Conservation (phyloP, 2,113 vertebrate species). For the Bambusicola thoracicus region DNA sequence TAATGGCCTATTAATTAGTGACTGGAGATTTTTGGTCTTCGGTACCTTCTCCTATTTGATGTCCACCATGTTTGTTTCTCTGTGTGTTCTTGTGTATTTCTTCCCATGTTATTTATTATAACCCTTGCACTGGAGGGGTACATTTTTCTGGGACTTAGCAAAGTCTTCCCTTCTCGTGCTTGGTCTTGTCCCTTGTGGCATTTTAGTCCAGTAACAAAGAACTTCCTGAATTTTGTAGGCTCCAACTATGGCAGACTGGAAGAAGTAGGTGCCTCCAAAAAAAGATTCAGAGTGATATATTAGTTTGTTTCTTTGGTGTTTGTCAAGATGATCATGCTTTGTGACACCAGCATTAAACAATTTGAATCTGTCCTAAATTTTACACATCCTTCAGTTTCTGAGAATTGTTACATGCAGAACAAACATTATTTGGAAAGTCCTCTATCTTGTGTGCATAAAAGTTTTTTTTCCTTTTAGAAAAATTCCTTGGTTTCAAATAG, state of each 20-base stretch:
- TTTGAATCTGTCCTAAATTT: not conserved
- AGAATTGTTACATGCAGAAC: not conserved
- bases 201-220: not conserved
- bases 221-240: not conserved
- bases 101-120: not conserved
- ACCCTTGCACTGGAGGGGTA: not conserved
- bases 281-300: not conserved
- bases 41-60: not conserved
- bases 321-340: not conserved
- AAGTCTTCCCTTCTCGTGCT: not conserved
- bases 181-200: not conserved
- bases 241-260: not conserved
- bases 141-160: not conserved
- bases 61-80: accelerated
- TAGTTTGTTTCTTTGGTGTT: not conserved
- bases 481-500: not conserved
- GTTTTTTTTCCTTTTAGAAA: not conserved
- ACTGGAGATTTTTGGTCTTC: not conserved
- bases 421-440: not conserved
- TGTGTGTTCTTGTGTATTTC: not conserved
- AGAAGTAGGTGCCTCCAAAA: not conserved
- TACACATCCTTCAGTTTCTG: not conserved
- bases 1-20: not conserved
- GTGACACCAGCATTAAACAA: not conserved
- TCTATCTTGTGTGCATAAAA: not conserved